Evolutionary conservation across 2,113 vertebrate species (phyloP).

Genomic region (Barbus barbus): DNA sequence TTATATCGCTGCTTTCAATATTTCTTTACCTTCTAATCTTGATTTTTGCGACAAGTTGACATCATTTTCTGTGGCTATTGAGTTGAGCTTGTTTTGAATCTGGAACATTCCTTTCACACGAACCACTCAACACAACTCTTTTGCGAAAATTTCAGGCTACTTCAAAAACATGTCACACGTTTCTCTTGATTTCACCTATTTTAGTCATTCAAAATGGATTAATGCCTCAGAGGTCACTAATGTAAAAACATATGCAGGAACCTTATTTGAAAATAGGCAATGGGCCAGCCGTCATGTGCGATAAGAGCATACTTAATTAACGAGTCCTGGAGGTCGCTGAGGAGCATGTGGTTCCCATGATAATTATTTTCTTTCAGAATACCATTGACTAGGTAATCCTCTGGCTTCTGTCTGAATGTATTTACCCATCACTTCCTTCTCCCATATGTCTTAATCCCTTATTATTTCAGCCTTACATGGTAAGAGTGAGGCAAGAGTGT

Average conservation of each 20-base stretch:
- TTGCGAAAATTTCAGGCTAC: background rate
- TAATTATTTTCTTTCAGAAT: slow-evolving; percentile 43
- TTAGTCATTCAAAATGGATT: slow-evolving; percentile 23
- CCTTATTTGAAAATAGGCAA: background rate
- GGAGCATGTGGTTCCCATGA: slow-evolving; percentile 36
- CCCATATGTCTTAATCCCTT: slow-evolving; percentile 54
- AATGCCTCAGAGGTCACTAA: background rate
- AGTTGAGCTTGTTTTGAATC: too few relatives aligned
- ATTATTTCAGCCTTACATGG: slow-evolving; percentile 49
- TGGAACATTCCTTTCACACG: background rate
- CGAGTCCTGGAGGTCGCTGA: background rate
- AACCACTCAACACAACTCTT: slow-evolving; percentile 7
- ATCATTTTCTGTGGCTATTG: too few relatives aligned
- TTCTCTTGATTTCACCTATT: slow-evolving; percentile 3
- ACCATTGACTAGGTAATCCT: slow-evolving; percentile 44
- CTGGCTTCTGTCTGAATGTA: background rate
- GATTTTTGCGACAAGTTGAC: background rate
- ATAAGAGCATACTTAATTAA: slow-evolving; percentile 42
- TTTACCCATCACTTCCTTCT: slow-evolving; percentile 42
- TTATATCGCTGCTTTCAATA: too few relatives aligned
- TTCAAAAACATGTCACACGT: background rate
- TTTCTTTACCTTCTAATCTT: background rate
- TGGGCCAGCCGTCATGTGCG: background rate
- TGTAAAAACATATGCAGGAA: background rate
- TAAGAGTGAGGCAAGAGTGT: slow-evolving; percentile 28